Evolutionary conservation across 2,113 vertebrate genomes (phyloP), one percentile per base, ranked within the genome.

Genomic region (Suncus etruscus): DNA sequence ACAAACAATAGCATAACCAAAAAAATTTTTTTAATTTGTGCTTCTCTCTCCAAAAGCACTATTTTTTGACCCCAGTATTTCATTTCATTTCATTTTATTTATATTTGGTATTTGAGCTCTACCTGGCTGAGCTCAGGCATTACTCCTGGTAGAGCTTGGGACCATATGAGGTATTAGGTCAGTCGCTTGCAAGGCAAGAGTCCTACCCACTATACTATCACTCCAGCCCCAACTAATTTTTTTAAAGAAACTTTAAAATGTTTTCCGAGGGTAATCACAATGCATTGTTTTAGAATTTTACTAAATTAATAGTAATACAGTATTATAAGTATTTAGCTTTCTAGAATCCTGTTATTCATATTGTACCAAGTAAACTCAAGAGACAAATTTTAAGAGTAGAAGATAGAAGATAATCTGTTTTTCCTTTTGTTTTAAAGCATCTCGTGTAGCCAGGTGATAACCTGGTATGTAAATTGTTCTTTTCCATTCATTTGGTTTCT

Each of bases 211-310:
- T 58, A 6, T 58, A 58, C 54, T 58, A 16, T 16, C 54, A 3
- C 54, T 58, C 54, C 54, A 58, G 54, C 16, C 54, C 54, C 16
- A 58, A 20, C 54, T 58, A 77, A 51, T 91, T 82, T 31, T 61
- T 89, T 92, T 82, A 29, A 80, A 70, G 78, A 84, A 87, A 87
- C 8, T 20, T 65, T 85, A 73, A 89, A 76, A 89, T 83, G 32
- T 54, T 51, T 81, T 50, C 24, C 29, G 86, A 61, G 29, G 18
- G 29, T 73, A 75, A 65, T 58, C 70, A 18, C 63, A 39, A 85
- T 58, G 68, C 3, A 91, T 48, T 75, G 66, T 92, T 77, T 70
- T 47, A 82, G 48, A 54, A 31, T 54, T 48, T 83, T 47, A 29
- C 27, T 90, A 65, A 27, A 16, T 29, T 72, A 77, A 68, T 54